A percentile compares a stretch with the other conserved stretches of the same genome.
phyloP scores from a whole-genome alignment of 1,140 invertebrate species.

The Idris sp. region DNA sequence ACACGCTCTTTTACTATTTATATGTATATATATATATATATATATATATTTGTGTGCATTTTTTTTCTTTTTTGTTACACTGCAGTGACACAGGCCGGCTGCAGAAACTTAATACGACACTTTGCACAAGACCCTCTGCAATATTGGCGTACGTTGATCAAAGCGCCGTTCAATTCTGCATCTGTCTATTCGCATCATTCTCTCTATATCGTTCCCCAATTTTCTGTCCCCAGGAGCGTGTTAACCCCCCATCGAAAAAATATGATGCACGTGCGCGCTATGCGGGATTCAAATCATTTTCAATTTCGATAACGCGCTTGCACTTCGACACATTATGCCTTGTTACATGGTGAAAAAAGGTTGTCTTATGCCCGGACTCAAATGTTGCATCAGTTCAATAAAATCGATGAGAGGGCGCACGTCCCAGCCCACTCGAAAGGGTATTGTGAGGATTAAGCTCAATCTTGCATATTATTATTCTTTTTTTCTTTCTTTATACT shows the following conservation, averaged over 20 bases:
- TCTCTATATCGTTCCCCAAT: constrained; percentile 62
- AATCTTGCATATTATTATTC: constrained; percentile 53
- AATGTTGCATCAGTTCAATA: constrained; percentile 46
- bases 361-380: constrained; percentile 45
- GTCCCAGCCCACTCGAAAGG: constrained; percentile 46
- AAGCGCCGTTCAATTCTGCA: constrained; percentile 65
- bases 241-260: constrained; percentile 63
- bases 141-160: constrained; percentile 61
- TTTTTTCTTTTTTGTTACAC: constrained; percentile 28
- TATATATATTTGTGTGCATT: too few species aligned
- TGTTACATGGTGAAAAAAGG: constrained; percentile 53
- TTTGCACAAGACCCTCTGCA: constrained; percentile 55
- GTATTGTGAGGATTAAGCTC: constrained; percentile 52
- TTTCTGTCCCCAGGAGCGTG: constrained; percentile 60
- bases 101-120: constrained; percentile 62
- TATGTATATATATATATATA: too few species aligned
- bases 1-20: background rate
- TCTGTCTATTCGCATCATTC: constrained; percentile 64
- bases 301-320: constrained; percentile 63
- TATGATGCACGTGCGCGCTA: constrained; percentile 60
- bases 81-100: constrained; percentile 39
- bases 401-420: constrained; percentile 44
- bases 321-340: constrained; percentile 58
- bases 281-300: constrained; percentile 63
- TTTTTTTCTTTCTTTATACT: too few species aligned